Evolutionary conservation across 2,888 invertebrate species (phyloP).

Genomic region (Tenthredo distinguenda): DNA sequence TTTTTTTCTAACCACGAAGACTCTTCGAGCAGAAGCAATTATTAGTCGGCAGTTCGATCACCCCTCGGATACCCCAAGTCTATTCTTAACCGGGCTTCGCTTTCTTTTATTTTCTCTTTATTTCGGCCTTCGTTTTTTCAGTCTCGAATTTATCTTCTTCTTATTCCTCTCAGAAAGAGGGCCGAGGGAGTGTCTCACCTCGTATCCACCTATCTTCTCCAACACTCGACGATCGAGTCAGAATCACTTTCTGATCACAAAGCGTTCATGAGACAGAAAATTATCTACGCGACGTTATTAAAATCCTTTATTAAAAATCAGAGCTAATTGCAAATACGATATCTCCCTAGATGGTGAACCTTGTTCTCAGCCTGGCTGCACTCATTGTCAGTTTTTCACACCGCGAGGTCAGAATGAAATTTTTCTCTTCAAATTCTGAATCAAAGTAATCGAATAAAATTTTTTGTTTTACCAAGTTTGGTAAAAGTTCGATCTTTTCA

Average conservation of each 20-base stretch:
- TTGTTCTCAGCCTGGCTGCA: not conserved
- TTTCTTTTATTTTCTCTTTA: constrained; percentile 18
- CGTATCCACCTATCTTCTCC: not conserved
- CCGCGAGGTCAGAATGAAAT: not conserved
- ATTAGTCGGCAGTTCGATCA: constrained; percentile 49
- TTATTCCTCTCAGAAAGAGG: not conserved
- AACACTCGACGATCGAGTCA: not conserved
- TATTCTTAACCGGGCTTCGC: constrained; percentile 16
- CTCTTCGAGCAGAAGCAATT: constrained; percentile 36
- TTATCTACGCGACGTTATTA: not conserved
- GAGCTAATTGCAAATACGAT: constrained; percentile 43
- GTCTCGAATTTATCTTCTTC: not conserved
- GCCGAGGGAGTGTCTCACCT: not conserved
- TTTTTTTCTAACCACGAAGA: not conserved
- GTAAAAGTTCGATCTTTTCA: not conserved
- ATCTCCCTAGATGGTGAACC: constrained; percentile 14
- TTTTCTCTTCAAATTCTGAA: not conserved
- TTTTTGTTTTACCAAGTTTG: not conserved
- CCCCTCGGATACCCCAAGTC: constrained; percentile 10
- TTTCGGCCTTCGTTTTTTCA: not conserved
- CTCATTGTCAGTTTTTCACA: not conserved
- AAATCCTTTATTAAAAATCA: not conserved
- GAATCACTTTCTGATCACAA: constrained; percentile 5
- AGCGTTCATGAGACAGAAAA: constrained; percentile 3
- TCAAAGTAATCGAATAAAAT: not conserved